phyloP scores from a whole-genome alignment of 2,797 vertebrate species.

The Catharus ustulatus region DNA sequence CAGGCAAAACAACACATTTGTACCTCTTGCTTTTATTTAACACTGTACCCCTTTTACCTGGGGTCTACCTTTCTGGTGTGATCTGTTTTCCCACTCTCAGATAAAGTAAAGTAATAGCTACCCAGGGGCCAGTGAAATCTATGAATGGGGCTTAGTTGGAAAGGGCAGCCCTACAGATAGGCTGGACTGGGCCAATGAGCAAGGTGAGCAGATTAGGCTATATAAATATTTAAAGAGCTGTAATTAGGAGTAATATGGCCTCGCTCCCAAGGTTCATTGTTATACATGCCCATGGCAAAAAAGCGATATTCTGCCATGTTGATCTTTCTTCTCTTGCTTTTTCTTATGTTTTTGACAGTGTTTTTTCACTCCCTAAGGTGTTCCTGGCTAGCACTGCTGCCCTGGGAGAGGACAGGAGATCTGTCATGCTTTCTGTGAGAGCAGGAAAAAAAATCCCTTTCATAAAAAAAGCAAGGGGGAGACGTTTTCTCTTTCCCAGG shows the following conservation, averaged over 20 bases:
- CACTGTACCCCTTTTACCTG: background rate
- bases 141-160: background rate
- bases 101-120: background rate
- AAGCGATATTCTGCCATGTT: background rate
- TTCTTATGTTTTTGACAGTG: background rate
- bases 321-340: slow-evolving; percentile 2
- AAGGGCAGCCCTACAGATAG: slow-evolving; percentile 14
- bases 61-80: background rate
- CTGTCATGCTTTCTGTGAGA: background rate
- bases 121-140: background rate
- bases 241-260: slow-evolving; percentile 31
- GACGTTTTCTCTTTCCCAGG: background rate
- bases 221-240: slow-evolving; percentile 60
- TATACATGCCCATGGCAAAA: slow-evolving; percentile 1
- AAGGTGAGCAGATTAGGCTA: slow-evolving; percentile 41
- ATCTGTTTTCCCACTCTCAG: background rate
- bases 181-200: background rate
- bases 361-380: background rate
- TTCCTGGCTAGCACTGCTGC: background rate
- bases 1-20: background rate
- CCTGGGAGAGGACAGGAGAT: background rate
- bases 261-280: slow-evolving; percentile 7
- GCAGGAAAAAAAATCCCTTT: background rate
- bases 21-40: slow-evolving; percentile 9
- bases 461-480: background rate